These are phyloP conservation scores for Creontiades dilutus DNA, from an alignment of 2,888 invertebrate species.

Conservation along the genomic window DNA sequence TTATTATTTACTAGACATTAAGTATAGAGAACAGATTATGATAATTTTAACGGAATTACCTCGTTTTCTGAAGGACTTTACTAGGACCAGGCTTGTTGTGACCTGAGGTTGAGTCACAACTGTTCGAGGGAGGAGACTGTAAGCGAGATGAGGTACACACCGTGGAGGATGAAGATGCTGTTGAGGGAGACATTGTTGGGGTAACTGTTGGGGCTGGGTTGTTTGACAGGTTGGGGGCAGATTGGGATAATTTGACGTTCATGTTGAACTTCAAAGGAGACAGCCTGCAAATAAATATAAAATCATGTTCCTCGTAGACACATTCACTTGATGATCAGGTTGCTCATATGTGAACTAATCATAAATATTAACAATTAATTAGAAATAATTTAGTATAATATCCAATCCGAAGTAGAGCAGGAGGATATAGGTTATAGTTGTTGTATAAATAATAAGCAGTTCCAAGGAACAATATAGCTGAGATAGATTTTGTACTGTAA, in stretches of 20 bases:
- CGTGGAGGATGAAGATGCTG: slow-evolving; percentile 22
- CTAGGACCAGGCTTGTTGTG: slow-evolving; percentile 27
- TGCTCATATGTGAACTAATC: too few species aligned
- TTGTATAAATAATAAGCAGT: too few species aligned
- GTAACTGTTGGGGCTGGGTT: background rate
- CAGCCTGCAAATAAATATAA: slow-evolving; percentile 1
- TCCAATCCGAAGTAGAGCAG: too few species aligned
- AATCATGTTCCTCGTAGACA: too few species aligned
- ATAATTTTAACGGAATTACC: slow-evolving; percentile 7
- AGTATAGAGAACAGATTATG: too few species aligned
- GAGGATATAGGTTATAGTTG: too few species aligned
- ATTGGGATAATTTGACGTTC: slow-evolving; percentile 53
- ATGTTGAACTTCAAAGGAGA: slow-evolving; percentile 50
- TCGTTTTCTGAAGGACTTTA: slow-evolving; percentile 30
- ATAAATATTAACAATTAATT: too few species aligned
- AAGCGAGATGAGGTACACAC: background rate
- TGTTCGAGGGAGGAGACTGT: slow-evolving; percentile 5
- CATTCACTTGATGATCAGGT: too few species aligned
- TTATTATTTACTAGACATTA: too few species aligned
- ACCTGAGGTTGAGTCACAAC: background rate
- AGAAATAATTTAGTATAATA: too few species aligned
- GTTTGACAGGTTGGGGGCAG: slow-evolving; percentile 55
- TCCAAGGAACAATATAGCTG: too few species aligned
- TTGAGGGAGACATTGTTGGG: slow-evolving; percentile 2
- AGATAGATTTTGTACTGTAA: too few species aligned